These are phyloP conservation scores for Eurystomus gularis DNA, from an alignment of 2,113 vertebrate genomes.

Conservation along the genomic window DNA sequence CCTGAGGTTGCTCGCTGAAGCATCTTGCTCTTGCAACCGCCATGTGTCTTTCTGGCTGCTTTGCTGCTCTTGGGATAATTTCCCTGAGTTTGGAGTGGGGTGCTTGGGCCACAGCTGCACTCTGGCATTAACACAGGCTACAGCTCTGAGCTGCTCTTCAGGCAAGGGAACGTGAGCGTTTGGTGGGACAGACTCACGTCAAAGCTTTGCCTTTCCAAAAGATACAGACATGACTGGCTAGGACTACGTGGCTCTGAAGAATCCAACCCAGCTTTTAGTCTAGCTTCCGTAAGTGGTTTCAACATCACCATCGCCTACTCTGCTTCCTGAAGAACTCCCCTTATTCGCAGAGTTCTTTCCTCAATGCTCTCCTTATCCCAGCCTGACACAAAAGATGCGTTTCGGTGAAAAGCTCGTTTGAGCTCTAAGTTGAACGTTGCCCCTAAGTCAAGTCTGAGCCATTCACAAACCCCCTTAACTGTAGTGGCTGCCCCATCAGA, in stretches of 20 bases:
- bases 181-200: background rate
- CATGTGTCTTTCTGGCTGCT: background rate
- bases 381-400: background rate
- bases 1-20: background rate
- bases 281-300: background rate
- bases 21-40: background rate
- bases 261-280: background rate
- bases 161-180: background rate
- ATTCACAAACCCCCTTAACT: background rate
- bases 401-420: background rate
- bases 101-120: rapidly evolving
- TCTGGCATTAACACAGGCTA: background rate
- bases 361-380: background rate
- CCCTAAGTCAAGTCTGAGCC: background rate
- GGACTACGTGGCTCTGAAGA: background rate
- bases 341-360: background rate
- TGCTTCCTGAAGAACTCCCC: background rate
- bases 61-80: background rate
- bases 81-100: background rate
- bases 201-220: background rate
- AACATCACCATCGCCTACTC: rapidly evolving
- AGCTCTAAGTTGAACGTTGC: background rate
- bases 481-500: background rate
- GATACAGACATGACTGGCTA: background rate
- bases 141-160: background rate